Conservation (phyloP, 2,797 vertebrate genomes). For the Potorous gilbertii region DNA sequence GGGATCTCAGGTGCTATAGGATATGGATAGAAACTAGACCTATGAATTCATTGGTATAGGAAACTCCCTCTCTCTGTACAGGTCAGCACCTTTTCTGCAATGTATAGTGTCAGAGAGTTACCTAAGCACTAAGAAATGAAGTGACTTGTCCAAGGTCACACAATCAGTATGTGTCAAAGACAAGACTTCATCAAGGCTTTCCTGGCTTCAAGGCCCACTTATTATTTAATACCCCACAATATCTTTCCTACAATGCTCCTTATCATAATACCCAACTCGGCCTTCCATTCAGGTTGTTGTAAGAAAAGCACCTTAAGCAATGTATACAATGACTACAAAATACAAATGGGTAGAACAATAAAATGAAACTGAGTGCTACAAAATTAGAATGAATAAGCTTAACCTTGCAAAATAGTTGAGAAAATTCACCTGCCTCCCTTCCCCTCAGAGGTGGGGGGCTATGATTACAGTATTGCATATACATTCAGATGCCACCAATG, state of each 20-base stretch:
- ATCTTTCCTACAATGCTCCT: not conserved
- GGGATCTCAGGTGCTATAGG: not conserved
- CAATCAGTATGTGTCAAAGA: not conserved
- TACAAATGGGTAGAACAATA: not conserved
- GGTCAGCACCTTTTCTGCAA: not conserved
- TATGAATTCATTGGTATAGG: not conserved
- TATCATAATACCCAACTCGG: not conserved
- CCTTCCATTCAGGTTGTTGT: not conserved
- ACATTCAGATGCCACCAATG: not conserved
- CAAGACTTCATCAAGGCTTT: not conserved
- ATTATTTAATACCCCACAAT: not conserved
- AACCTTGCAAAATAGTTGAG: not conserved
- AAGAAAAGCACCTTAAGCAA: not conserved
- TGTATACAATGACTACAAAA: not conserved
- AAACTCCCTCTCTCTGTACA: not conserved
- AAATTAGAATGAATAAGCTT: not conserved
- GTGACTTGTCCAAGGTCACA: not conserved
- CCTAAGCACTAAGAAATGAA: not conserved
- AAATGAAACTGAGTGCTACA: not conserved
- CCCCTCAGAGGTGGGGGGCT: not conserved
- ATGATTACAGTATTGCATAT: not conserved
- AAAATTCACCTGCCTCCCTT: not conserved
- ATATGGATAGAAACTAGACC: not conserved
- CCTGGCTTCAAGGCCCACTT: not conserved
- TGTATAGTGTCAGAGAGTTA: not conserved